Evolutionary conservation across 2,113 vertebrate genomes (phyloP).

Genomic region (Crocuta crocuta): DNA sequence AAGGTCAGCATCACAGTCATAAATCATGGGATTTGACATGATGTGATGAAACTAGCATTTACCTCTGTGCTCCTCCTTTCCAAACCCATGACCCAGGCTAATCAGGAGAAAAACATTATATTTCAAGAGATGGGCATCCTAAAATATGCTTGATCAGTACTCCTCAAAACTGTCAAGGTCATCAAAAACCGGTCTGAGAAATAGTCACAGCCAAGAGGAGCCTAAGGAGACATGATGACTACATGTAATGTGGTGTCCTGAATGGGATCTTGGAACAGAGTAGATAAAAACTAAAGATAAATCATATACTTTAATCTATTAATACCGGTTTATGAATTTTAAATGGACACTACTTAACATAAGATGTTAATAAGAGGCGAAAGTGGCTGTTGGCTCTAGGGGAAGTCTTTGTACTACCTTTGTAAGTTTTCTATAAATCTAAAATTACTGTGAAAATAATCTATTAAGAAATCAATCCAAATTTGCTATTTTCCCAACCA

Average conservation of each 20-base stretch:
- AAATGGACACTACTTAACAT: not conserved
- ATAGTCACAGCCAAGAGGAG: not conserved
- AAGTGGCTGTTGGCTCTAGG: not conserved
- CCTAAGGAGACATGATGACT: not conserved
- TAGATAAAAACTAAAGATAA: not conserved
- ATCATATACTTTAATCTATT: not conserved
- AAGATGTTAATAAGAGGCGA: not conserved
- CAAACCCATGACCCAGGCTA: not conserved
- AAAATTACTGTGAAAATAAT: not conserved
- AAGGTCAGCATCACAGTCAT: not conserved
- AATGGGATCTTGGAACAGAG: not conserved
- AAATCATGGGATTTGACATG: not conserved
- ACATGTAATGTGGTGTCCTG: not conserved
- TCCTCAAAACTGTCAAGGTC: not conserved
- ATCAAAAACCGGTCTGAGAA: not conserved
- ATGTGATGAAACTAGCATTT: not conserved
- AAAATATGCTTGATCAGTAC: not conserved
- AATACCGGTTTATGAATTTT: not conserved
- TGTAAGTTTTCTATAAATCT: conserved; percentile 20
- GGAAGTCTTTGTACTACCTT: not conserved
- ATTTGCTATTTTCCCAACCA: conserved; percentile 40
- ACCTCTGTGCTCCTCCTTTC: not conserved
- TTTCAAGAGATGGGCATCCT: not conserved
- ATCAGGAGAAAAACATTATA: not conserved
- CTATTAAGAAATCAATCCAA: not conserved